Conservation (phyloP, 2,113 vertebrate genomes). For the Chinchilla lanigera region DNA sequence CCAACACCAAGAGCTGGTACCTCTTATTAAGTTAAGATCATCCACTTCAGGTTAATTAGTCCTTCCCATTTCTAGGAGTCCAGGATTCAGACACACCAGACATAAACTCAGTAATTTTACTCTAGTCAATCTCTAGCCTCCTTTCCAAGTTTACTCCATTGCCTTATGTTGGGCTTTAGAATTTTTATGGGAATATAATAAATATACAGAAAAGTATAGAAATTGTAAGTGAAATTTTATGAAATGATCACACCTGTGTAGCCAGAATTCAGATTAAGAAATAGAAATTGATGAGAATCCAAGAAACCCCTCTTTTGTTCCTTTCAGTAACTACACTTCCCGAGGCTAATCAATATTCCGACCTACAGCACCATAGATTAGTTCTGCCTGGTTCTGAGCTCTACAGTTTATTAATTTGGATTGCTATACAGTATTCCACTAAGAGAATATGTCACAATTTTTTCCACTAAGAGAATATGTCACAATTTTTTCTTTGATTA, state of each 20-base stretch:
- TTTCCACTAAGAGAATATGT: no score
- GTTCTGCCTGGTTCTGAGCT: neutral
- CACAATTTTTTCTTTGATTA: no score
- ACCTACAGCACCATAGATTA: neutral
- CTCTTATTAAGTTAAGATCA: neutral
- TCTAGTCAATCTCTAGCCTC: neutral
- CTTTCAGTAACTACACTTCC: neutral
- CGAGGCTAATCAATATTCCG: neutral
- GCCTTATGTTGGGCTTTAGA: neutral
- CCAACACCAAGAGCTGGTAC: no score
- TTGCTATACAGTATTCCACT: neutral
- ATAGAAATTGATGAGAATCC: neutral
- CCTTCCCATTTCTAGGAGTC: neutral
- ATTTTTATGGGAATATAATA: neutral
- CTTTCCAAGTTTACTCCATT: neutral
- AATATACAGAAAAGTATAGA: neutral
- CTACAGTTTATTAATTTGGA: neutral
- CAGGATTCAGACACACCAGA: neutral
- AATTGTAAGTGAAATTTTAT: neutral
- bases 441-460: neutral
- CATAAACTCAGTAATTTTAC: neutral
- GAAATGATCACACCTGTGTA: neutral
- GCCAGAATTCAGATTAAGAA: neutral
- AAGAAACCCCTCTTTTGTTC: neutral
- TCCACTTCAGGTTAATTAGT: neutral